Conservation (phyloP, 64 coral and sea anemone species). For the Stichodactyla mertensii region DNA sequence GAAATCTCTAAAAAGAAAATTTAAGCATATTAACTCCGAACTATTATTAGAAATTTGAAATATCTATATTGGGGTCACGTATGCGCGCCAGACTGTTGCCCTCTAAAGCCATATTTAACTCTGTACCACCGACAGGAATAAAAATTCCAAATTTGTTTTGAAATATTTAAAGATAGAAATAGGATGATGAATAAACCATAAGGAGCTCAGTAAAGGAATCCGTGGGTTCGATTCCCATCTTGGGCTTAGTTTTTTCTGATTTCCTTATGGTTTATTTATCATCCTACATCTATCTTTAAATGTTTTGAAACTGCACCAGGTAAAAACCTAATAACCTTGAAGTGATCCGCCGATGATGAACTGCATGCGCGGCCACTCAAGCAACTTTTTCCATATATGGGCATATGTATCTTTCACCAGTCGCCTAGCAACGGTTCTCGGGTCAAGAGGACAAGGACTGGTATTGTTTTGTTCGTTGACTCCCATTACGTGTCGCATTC, state of each 20-base stretch:
- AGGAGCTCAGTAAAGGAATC: too few relatives aligned
- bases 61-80: not conserved
- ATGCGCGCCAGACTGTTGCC: not conserved
- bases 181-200: too few relatives aligned
- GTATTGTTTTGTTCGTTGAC: constrained; percentile 8
- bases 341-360: not conserved
- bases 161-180: not conserved
- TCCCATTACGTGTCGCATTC: not conserved
- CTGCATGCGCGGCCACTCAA: not conserved
- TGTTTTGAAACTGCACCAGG: not conserved
- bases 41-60: constrained; percentile 9
- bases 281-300: too few relatives aligned
- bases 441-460: not conserved
- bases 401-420: not conserved
- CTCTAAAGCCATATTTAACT: not conserved
- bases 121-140: not conserved
- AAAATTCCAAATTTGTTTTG: constrained; percentile 1
- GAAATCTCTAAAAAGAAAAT: not conserved
- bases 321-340: not conserved
- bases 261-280: too few relatives aligned
- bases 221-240: too few relatives aligned
- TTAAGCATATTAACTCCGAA: not conserved
- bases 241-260: too few relatives aligned
- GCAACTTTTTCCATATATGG: constrained; percentile 15
- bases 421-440: not conserved